Evolutionary conservation across 2,888 invertebrate species (phyloP), one percentile per base, ranked within the genome.

Genomic region (Trissolcus japonicus): DNA sequence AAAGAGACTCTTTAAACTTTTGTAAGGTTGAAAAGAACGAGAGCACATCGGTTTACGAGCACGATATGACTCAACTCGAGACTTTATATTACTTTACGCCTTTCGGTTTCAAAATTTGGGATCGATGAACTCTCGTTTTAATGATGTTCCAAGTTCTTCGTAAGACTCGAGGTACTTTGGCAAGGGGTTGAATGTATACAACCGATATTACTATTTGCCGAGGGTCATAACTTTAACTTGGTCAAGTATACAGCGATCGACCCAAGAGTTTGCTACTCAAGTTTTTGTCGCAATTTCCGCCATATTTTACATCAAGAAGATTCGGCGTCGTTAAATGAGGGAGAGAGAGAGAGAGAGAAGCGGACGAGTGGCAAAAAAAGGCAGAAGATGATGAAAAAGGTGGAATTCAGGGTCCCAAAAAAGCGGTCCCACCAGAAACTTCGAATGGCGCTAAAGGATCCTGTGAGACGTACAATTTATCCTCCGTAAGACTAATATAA

Each of bases 61-160:
- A 65, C 82, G 83, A 86, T 86, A 84, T 85, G 83, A 85, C 84
- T 82, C 68, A 78, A 81, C 81, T 82, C 78, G 80, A 81, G 84
- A 85, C 85, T 85, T 86, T 85, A 84, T 85, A 86, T 86, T 84
- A 85, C 85, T 85, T 85, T 81, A 79, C 81, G 81, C 83, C 71
- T 79, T 79, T 79, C 68, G 75, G 72, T 68, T 79, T 60, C 57
- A 46, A 74, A 56, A 60, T 40, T 16, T 6, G 55, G 69, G 75
- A 79, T 79, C 76, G 74, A 77, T 79, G 63, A 66, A 68, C 56
- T 79, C 76, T 56, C 71, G 76, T 76, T 77, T 79, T 74, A 78
- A 78, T 74, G 78, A 78, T 74, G 78, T 78, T 78, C 73, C 65
- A 65, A 78, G 69, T 73, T 78, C 65, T 73, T 78, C 74, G 61